Conservation (phyloP, 2,113 vertebrate species). For the Notothenia coriiceps region DNA sequence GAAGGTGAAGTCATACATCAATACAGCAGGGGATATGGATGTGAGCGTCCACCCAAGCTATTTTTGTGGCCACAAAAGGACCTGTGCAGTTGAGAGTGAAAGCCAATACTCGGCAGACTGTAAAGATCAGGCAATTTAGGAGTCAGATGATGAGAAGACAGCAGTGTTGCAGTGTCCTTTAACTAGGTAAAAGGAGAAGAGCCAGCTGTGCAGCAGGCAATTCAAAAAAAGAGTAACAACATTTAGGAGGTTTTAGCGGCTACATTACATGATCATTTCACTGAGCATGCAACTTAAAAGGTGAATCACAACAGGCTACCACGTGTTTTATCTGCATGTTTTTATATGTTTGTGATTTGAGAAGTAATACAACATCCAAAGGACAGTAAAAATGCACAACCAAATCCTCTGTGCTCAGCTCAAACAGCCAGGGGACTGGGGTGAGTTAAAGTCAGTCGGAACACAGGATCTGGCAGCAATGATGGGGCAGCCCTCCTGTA, state of each 20-base stretch:
- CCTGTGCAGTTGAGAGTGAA: slow-evolving; percentile 3
- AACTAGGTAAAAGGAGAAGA: slow-evolving; percentile 16
- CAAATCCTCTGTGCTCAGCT: slow-evolving; percentile 20
- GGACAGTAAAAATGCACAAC: not conserved
- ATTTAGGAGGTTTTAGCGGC: not conserved
- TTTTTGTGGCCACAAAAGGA: slow-evolving; percentile 36
- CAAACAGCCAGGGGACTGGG: slow-evolving; percentile 19
- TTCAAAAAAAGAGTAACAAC: not conserved
- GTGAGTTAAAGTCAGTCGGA: slow-evolving; percentile 28
- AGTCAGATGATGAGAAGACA: slow-evolving; percentile 20
- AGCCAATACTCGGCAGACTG: slow-evolving; percentile 11
- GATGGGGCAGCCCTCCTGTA: slow-evolving; percentile 63
- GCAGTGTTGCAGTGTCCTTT: slow-evolving; percentile 11
- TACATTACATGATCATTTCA: not conserved
- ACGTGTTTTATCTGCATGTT: not conserved
- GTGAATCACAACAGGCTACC: not conserved
- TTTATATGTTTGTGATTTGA: not conserved
- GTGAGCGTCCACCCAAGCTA: slow-evolving; percentile 14
- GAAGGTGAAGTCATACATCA: slow-evolving; percentile 69
- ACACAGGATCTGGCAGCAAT: slow-evolving; percentile 43
- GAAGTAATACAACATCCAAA: not conserved
- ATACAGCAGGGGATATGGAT: slow-evolving; percentile 44
- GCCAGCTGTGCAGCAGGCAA: slow-evolving; percentile 7
- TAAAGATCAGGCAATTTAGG: slow-evolving; percentile 25
- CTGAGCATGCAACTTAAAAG: not conserved